phyloP scores from a whole-genome alignment of 2,888 invertebrate genomes.

The Bedellia somnulentella region DNA sequence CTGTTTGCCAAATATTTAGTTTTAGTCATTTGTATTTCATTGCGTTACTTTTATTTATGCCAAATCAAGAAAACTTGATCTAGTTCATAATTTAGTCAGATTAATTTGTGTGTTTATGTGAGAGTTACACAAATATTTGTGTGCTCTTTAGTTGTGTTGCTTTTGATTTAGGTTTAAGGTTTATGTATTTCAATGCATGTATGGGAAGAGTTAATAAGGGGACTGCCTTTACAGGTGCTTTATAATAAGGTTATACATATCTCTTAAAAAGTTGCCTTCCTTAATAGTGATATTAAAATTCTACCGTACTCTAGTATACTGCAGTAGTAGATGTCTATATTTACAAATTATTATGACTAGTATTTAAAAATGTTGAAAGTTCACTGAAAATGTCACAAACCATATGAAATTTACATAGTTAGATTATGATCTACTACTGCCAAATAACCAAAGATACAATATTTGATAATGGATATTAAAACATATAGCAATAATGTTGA shows the following conservation, averaged over 20 bases:
- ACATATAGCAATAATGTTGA: no score
- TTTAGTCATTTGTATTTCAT: slow-evolving; percentile 21
- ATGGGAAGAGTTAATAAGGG: slow-evolving; percentile 34
- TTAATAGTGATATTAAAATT: slow-evolving; percentile 46
- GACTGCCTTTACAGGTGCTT: slow-evolving; percentile 51
- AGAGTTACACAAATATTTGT: slow-evolving; percentile 34
- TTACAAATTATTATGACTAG: no score
- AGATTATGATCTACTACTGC: no score
- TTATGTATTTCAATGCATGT: slow-evolving; percentile 45
- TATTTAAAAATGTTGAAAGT: no score
- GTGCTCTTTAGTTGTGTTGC: slow-evolving; percentile 46
- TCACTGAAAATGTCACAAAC: no score
- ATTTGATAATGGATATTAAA: no score
- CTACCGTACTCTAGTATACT: no score
- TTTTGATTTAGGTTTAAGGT: slow-evolving; percentile 28
- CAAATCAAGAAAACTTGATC: slow-evolving; percentile 44
- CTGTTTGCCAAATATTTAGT: slow-evolving; percentile 58
- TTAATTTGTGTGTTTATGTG: slow-evolving; percentile 40
- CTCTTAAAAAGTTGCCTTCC: slow-evolving; percentile 57
- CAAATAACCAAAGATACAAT: no score
- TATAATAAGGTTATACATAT: slow-evolving; percentile 51
- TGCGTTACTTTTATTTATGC: slow-evolving; percentile 34
- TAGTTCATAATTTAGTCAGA: slow-evolving; percentile 57
- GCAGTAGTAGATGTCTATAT: no score
- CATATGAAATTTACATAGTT: no score